Conservation (phyloP, 1,140 invertebrate genomes). For the Nephila pilipes region DNA sequence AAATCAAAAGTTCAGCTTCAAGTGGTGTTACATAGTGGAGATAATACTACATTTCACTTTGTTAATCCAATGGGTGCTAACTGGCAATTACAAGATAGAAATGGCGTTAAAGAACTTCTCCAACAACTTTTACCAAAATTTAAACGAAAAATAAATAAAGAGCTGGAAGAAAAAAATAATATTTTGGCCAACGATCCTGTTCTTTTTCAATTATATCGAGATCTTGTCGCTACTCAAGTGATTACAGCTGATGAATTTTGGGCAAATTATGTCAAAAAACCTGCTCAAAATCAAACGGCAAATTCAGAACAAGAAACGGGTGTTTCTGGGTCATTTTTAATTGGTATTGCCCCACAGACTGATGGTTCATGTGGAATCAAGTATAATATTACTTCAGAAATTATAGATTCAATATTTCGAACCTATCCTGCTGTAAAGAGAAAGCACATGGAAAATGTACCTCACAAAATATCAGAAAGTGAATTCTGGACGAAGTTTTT, state of each 20-base stretch:
- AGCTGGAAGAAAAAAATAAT: constrained; percentile 85
- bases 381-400: constrained; percentile 98
- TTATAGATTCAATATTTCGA: constrained; percentile 99
- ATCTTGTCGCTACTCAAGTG: constrained; percentile 96
- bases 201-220: constrained; percentile 85
- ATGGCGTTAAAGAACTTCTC: constrained; percentile 95
- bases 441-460: constrained; percentile 98
- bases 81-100: constrained; percentile 93
- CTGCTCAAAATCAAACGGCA: constrained; percentile 41
- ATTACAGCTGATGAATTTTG: constrained; percentile 98
- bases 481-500: constrained; percentile 99
- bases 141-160: constrained; percentile 95
- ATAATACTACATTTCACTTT: constrained; percentile 98
- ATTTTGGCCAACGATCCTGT: constrained; percentile 84
- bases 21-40: constrained; percentile 95
- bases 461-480: constrained; percentile 95
- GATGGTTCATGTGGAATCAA: constrained; percentile 98
- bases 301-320: constrained; percentile 79
- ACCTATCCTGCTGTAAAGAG: constrained; percentile 99
- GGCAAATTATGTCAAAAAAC: constrained; percentile 88
- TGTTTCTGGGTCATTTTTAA: constrained; percentile 81
- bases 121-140: constrained; percentile 97
- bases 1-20: constrained; percentile 99
- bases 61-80: constrained; percentile 91
- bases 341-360: constrained; percentile 97